Evolutionary conservation across 2,113 vertebrate genomes (phyloP).

Genomic region (Rissa tridactyla): DNA sequence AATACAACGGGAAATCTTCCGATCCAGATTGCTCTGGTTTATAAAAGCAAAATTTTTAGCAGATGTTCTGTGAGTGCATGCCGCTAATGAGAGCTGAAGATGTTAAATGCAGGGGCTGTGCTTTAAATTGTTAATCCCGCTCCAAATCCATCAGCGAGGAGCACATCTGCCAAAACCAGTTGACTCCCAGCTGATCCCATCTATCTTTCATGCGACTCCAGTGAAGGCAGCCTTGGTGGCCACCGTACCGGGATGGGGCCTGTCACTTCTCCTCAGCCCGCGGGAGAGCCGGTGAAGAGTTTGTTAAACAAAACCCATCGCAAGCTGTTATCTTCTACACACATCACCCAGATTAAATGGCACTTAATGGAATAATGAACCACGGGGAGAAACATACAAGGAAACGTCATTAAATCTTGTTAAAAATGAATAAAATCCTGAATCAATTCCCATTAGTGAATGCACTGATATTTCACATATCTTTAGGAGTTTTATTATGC

Average conservation of each 20-base stretch:
- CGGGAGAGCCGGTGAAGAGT: neutral
- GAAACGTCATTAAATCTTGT: conserved; percentile 77
- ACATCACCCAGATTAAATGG: conserved; percentile 54
- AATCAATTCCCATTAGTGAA: conserved; percentile 77
- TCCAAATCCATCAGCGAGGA: neutral
- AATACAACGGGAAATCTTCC: neutral
- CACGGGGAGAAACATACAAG: conserved; percentile 62
- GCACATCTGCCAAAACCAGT: neutral
- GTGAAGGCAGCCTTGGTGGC: neutral
- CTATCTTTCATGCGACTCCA: conserved; percentile 18
- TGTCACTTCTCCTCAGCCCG: neutral
- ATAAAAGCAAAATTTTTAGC: neutral
- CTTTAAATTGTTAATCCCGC: conserved; percentile 49
- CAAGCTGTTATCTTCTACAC: conserved; percentile 32
- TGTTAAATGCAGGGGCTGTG: neutral
- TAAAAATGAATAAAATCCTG: conserved; percentile 80
- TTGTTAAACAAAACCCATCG: conserved; percentile 8
- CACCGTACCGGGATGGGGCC: neutral
- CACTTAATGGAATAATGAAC: conserved; percentile 73
- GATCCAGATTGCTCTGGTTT: neutral
- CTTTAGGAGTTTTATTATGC: conserved; percentile 71
- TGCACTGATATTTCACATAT: conserved; percentile 38
- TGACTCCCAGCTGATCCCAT: conserved; percentile 40
- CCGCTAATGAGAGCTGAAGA: neutral
- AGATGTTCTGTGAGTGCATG: neutral